A percentile compares a stretch with the other conserved stretches of the same genome.
phyloP scores from a whole-genome alignment of 2,797 vertebrate species.

The Hirundo rustica region DNA sequence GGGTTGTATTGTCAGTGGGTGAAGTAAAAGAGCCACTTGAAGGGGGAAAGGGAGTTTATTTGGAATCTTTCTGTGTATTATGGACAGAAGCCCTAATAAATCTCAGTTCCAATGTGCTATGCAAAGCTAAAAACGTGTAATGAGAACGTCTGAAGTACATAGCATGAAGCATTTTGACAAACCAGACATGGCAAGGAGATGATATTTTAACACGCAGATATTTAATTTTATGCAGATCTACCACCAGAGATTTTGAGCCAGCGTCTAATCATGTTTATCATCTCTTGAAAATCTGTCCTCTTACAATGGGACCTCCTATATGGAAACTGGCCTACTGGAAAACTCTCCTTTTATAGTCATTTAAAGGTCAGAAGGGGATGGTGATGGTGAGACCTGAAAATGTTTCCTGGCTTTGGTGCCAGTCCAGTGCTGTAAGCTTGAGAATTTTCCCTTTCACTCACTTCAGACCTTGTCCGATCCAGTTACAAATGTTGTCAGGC shows the following conservation, averaged over 20 bases:
- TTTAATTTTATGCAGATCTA: neutral
- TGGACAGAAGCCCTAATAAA: neutral
- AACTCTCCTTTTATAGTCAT: neutral
- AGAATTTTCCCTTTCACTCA: neutral
- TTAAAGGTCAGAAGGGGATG: neutral
- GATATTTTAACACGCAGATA: neutral
- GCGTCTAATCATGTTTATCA: neutral
- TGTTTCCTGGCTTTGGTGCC: neutral
- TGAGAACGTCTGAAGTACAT: neutral
- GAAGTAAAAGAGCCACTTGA: conserved; percentile 11
- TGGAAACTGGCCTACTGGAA: neutral
- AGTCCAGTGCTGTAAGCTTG: neutral
- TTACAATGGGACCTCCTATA: neutral
- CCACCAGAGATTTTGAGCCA: neutral
- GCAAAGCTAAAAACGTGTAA: neutral
- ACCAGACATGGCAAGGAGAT: neutral
- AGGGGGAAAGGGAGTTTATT: neutral
- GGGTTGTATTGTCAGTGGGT: conserved; percentile 9
- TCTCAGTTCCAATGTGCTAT: neutral
- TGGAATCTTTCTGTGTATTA: neutral
- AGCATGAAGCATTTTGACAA: neutral
- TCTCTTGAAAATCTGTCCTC: neutral
- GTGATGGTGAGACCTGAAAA: neutral
- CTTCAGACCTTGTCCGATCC: neutral
- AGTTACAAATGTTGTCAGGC: neutral